Conservation (phyloP, 2,888 invertebrate genomes). For the Flabesymbios commensalis region DNA sequence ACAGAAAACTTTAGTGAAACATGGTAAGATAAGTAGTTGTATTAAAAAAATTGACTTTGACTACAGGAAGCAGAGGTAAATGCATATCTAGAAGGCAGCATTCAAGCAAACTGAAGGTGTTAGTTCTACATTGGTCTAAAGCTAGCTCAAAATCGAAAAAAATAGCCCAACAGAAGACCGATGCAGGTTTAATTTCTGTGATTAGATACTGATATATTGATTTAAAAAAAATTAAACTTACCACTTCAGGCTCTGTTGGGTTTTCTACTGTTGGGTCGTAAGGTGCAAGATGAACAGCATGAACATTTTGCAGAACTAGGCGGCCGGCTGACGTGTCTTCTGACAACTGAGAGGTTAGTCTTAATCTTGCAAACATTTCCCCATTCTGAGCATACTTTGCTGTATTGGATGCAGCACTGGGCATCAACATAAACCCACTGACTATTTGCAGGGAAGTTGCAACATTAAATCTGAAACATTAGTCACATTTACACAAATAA, state of each 20-base stretch:
- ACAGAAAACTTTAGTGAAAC: neutral
- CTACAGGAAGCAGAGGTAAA: too few relatives aligned
- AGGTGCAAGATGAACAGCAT: constrained; percentile 69
- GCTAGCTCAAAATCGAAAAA: too few relatives aligned
- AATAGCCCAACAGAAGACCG: too few relatives aligned
- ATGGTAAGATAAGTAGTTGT: too few relatives aligned
- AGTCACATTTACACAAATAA: neutral
- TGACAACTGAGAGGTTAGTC: constrained; percentile 74
- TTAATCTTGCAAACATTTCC: constrained; percentile 76
- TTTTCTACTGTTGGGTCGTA: neutral
- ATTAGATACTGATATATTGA: too few relatives aligned
- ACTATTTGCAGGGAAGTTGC: constrained; percentile 70
- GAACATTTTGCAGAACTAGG: constrained; percentile 77
- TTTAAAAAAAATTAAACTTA: too few relatives aligned
- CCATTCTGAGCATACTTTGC: constrained; percentile 78
- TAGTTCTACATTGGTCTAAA: too few relatives aligned
- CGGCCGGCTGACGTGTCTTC: constrained; percentile 83
- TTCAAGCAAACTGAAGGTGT: too few relatives aligned
- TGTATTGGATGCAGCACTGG: constrained; percentile 66
- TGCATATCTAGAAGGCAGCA: too few relatives aligned
- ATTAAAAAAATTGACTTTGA: too few relatives aligned
- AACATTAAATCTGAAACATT: constrained; percentile 69
- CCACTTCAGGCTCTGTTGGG: too few relatives aligned
- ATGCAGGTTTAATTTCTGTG: too few relatives aligned
- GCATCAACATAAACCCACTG: constrained; percentile 72